These are phyloP conservation scores for Bufotes viridis DNA, from an alignment of 2,797 vertebrate species.

Conservation along the genomic window DNA sequence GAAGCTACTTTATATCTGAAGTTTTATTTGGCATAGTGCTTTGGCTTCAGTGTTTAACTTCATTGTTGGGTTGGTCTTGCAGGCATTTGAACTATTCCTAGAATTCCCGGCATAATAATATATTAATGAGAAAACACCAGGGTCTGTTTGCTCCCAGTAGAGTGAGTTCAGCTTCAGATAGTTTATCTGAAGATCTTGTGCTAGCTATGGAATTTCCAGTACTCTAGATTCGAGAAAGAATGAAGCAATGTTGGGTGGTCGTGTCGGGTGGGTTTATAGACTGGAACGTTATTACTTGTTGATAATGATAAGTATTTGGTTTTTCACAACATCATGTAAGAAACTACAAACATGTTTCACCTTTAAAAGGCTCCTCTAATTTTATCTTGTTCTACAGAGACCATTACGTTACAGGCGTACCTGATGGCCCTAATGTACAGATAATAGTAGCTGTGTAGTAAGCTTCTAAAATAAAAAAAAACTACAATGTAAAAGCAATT, in stretches of 20 bases:
- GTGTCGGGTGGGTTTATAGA: background rate
- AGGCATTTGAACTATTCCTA: background rate
- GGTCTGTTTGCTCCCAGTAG: background rate
- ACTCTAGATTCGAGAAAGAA: background rate
- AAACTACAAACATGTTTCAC: background rate
- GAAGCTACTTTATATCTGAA: background rate
- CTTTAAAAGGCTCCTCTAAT: too few species aligned
- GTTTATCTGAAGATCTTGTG: background rate
- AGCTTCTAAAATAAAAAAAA: too few species aligned
- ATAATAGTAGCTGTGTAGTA: too few species aligned
- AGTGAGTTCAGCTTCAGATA: background rate
- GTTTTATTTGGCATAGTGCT: slow-evolving; percentile 1
- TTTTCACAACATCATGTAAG: background rate
- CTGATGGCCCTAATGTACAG: too few species aligned
- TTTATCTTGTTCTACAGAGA: too few species aligned
- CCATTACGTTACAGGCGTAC: too few species aligned
- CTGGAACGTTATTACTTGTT: background rate
- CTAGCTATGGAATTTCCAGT: background rate
- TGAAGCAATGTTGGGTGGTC: background rate
- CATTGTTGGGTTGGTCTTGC: background rate
- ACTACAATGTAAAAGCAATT: too few species aligned
- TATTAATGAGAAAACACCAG: background rate
- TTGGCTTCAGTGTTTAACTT: background rate
- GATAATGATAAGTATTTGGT: background rate
- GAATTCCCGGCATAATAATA: background rate